These are phyloP conservation scores for Oscheius sp. DNA, from an alignment of 2,888 invertebrate species.

Conservation along the genomic window DNA sequence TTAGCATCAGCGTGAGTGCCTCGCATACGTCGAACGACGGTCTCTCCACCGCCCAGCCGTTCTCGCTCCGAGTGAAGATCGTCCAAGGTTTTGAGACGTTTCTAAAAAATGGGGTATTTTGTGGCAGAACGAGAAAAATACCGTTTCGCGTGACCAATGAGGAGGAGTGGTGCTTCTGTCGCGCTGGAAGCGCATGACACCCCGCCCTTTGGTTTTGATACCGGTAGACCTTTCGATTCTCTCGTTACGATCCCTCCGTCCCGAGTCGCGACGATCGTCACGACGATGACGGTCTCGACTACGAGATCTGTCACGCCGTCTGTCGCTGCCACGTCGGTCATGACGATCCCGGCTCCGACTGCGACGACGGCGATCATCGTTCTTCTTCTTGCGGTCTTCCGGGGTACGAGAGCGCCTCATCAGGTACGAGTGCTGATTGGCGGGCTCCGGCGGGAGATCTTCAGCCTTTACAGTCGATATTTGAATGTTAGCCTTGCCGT, in stretches of 20 bases:
- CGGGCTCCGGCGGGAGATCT: slow-evolving; percentile 61
- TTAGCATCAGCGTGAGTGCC: slow-evolving; percentile 34
- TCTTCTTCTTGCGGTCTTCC: slow-evolving; percentile 44
- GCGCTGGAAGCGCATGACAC: slow-evolving; percentile 30
- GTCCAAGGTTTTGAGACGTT: slow-evolving; percentile 30
- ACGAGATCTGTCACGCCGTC: neutral
- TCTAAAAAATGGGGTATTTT: neutral
- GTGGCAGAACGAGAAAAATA: neutral
- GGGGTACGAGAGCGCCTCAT: slow-evolving; percentile 54
- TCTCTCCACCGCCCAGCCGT: slow-evolving; percentile 3
- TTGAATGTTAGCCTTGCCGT: slow-evolving; percentile 18
- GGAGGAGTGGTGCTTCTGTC: slow-evolving; percentile 36
- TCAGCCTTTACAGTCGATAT: slow-evolving; percentile 59
- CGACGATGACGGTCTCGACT: neutral
- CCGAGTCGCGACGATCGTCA: neutral
- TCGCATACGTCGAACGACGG: slow-evolving; percentile 19
- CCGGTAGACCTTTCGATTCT: slow-evolving; percentile 25
- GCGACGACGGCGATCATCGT: slow-evolving; percentile 17
- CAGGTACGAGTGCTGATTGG: slow-evolving; percentile 51
- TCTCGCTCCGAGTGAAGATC: slow-evolving; percentile 34
- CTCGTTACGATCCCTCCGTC: slow-evolving; percentile 17
- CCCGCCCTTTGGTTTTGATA: slow-evolving; percentile 34
- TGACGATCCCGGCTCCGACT: slow-evolving; percentile 6
- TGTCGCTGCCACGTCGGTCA: slow-evolving; percentile 27
- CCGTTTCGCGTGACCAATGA: slow-evolving; percentile 35